A percentile compares a stretch with the other conserved stretches of the same genome.
phyloP scores from a whole-genome alignment of 2,797 vertebrate species.

The Podarcis lilfordi region DNA sequence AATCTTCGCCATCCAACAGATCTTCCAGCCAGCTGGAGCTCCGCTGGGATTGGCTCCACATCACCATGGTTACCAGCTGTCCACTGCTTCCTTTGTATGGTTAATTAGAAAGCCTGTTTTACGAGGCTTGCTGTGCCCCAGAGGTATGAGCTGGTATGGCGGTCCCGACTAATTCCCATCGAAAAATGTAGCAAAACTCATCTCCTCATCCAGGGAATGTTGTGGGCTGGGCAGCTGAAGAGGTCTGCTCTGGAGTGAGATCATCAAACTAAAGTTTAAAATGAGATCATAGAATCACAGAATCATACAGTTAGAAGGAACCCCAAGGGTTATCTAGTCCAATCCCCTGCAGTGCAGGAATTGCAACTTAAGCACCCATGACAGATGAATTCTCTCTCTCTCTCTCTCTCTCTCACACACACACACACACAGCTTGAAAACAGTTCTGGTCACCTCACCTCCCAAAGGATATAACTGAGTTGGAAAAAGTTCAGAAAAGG shows the following conservation, averaged over 20 bases:
- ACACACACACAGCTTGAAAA: no score
- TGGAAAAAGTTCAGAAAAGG: no score
- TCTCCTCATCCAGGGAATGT: background rate
- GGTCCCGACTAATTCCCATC: constrained; percentile 17
- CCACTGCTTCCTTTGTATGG: constrained; percentile 64
- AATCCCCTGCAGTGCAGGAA: no score
- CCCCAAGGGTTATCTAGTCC: no score
- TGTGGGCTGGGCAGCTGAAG: background rate
- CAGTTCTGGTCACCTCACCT: no score
- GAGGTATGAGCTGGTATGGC: rapidly evolving
- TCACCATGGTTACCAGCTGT: constrained; percentile 72
- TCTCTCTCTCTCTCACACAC: no score
- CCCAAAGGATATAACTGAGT: no score
- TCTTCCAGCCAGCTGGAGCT: constrained; percentile 71
- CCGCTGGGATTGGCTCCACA: constrained; percentile 68
- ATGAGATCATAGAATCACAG: no score
- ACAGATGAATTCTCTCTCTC: no score
- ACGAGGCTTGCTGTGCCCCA: constrained; percentile 16
- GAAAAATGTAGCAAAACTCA: background rate
- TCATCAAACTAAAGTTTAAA: background rate
- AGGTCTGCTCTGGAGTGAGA: background rate
- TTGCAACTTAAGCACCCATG: no score
- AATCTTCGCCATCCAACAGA: constrained; percentile 70
- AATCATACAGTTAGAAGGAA: no score
- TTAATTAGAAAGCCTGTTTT: constrained; percentile 72